A percentile compares a stretch with the other conserved stretches of the same genome.
phyloP scores from a whole-genome alignment of 2,797 vertebrate species.

The Lithobates pipiens region DNA sequence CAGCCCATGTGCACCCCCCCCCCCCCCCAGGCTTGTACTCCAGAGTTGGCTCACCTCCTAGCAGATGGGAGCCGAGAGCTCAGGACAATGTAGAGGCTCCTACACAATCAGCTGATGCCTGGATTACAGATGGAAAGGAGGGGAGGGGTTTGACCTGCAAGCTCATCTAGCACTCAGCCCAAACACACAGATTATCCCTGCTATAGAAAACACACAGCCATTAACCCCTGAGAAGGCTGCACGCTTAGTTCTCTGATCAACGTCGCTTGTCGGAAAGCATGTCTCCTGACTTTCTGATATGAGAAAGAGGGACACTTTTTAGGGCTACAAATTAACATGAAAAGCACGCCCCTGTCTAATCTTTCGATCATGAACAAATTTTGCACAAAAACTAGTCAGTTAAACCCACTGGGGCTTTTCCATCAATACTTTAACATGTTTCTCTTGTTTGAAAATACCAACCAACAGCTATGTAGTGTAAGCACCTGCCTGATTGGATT shows the following conservation, averaged over 20 bases:
- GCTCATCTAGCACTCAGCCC: conserved; percentile 44
- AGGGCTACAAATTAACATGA: no score
- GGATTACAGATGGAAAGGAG: background rate
- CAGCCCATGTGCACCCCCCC: background rate
- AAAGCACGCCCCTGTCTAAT: no score
- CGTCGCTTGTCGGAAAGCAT: background rate
- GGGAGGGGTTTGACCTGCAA: background rate
- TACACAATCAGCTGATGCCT: background rate
- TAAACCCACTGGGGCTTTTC: no score
- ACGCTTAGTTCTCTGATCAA: background rate
- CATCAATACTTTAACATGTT: no score
- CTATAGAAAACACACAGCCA: conserved; percentile 30
- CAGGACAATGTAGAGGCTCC: conserved; percentile 4
- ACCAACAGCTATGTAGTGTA: no score
- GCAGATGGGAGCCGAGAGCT: conserved; percentile 41
- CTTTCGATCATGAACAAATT: no score
- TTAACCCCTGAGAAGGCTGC: conserved; percentile 18
- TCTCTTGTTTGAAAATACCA: no score
- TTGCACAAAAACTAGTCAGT: no score
- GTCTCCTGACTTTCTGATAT: no score
- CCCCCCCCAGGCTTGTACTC: background rate
- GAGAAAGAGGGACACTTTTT: no score
- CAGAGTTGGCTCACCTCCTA: background rate
- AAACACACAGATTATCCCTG: conserved; percentile 49
- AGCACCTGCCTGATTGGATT: no score